These are phyloP conservation scores for Panzeria rudis DNA, from an alignment of 2,888 invertebrate genomes.

Conservation along the genomic window DNA sequence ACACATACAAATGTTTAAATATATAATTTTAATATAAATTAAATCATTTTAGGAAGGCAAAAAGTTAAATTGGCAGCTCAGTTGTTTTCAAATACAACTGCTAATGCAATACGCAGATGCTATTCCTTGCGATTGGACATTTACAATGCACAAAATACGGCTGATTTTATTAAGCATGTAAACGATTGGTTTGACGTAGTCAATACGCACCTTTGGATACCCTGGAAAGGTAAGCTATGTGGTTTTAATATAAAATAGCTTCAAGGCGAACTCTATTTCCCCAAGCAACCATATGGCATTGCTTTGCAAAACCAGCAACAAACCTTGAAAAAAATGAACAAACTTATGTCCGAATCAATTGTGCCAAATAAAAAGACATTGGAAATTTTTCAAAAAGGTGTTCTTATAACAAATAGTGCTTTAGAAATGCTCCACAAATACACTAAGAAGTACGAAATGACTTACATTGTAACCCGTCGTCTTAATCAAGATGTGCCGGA, in stretches of 20 bases:
- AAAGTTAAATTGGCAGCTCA: conserved; percentile 1
- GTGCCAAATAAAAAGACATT: no score
- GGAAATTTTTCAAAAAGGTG: neutral
- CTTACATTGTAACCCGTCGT: neutral
- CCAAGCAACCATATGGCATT: neutral
- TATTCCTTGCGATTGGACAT: neutral
- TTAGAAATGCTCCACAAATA: neutral
- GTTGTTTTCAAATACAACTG: neutral
- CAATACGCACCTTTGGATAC: neutral
- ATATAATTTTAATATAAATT: neutral
- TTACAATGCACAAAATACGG: neutral
- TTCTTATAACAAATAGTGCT: neutral
- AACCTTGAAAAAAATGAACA: neutral
- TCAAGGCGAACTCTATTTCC: neutral
- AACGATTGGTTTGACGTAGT: neutral
- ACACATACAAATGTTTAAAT: neutral
- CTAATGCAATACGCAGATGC: neutral
- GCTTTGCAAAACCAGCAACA: neutral
- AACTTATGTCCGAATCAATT: no score
- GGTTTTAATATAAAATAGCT: no score
- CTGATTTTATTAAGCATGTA: neutral
- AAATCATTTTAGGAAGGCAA: neutral
- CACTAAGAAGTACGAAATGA: neutral
- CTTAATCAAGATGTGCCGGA: neutral
- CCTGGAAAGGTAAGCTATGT: neutral